These are phyloP conservation scores for Hylaea fasciaria DNA, from an alignment of 2,888 invertebrate species.

Conservation along the genomic window DNA sequence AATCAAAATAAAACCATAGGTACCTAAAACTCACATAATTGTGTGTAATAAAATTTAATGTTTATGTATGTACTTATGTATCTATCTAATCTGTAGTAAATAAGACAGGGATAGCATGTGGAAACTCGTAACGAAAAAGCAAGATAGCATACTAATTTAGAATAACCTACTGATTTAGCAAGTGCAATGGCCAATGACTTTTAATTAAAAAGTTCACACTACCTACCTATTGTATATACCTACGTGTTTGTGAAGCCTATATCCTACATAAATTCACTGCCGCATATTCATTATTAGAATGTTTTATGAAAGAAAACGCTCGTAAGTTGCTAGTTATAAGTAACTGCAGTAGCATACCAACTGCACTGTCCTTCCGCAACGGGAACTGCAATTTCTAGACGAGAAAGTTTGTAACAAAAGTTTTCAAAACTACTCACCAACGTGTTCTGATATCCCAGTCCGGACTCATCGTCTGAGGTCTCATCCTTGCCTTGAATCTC, in stretches of 20 bases:
- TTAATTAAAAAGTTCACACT: slow-evolving; percentile 14
- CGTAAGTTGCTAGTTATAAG: not conserved
- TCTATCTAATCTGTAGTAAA: not conserved
- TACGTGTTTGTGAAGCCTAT: too few species aligned
- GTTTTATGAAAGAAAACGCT: slow-evolving; percentile 1
- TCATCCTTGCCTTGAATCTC: slow-evolving; percentile 69
- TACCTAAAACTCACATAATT: not conserved
- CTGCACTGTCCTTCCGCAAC: slow-evolving; percentile 18
- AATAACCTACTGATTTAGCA: slow-evolving; percentile 21
- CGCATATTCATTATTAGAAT: not conserved
- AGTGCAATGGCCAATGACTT: slow-evolving; percentile 29
- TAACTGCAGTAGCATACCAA: not conserved
- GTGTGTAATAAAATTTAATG: too few species aligned
- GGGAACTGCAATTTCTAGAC: slow-evolving; percentile 56
- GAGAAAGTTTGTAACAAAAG: slow-evolving; percentile 60
- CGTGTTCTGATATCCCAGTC: slow-evolving; percentile 89
- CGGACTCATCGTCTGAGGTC: slow-evolving; percentile 85
- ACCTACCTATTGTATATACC: too few species aligned
- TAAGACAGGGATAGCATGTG: slow-evolving; percentile 20
- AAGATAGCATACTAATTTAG: slow-evolving; percentile 20
- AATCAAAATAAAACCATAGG: too few species aligned
- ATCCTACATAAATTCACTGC: too few species aligned
- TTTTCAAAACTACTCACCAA: slow-evolving; percentile 80
- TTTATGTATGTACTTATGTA: too few species aligned
- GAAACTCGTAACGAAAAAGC: slow-evolving; percentile 6